Conservation (phyloP, 2,113 vertebrate species). For the Chunga burmeisteri region DNA sequence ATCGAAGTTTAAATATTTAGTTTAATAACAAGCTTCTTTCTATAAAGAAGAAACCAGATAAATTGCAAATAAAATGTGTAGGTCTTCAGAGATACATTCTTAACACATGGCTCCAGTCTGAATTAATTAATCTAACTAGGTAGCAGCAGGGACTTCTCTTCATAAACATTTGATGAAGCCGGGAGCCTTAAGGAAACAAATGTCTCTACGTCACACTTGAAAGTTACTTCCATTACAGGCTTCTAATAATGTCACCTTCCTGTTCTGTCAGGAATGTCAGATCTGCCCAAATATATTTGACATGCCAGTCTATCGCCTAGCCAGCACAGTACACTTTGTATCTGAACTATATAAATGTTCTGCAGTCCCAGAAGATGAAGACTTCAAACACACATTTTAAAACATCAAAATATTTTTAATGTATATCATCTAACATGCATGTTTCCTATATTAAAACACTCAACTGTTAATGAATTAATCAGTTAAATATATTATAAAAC, state of each 20-base stretch:
- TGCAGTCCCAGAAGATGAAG: not conserved
- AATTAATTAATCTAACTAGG: not conserved
- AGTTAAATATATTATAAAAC: not conserved
- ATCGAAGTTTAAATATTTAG: not conserved
- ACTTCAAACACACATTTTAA: not conserved
- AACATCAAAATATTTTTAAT: not conserved
- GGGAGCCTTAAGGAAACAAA: not conserved
- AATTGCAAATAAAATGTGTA: not conserved
- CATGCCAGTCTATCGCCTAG: not conserved
- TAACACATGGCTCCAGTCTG: not conserved
- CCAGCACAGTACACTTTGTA: not conserved
- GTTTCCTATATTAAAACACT: not conserved
- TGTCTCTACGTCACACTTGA: not conserved
- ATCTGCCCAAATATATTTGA: not conserved
- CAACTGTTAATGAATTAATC: not conserved
- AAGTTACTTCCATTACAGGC: not conserved
- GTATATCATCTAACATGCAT: not conserved
- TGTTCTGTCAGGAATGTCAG: not conserved
- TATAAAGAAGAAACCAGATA: not conserved
- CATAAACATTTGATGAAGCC: not conserved
- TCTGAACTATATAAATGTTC: not conserved
- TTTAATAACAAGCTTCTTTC: not conserved
- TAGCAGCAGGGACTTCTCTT: not conserved
- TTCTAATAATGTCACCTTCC: not conserved
- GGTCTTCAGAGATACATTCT: not conserved